Percentiles rank a stretch among this genome's conserved stretches.
Evolutionary conservation across 2,888 invertebrate genomes (phyloP).

Genomic region (Campoletis raptor): DNA sequence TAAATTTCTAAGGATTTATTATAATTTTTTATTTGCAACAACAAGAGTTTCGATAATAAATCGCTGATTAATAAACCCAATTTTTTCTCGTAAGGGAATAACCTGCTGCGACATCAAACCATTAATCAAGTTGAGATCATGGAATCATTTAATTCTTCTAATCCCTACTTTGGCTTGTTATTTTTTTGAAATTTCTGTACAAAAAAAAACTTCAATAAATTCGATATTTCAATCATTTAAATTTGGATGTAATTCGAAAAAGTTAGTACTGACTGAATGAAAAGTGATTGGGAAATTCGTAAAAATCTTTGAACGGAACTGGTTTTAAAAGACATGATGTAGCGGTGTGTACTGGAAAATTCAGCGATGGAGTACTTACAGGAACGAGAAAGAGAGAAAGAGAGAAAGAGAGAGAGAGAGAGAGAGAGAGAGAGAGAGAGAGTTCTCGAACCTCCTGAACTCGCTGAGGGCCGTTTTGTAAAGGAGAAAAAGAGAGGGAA

Average conservation of each 20-base stretch:
- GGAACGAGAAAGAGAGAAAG: no score
- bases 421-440: no score
- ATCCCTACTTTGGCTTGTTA: not conserved
- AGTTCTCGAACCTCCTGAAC: conserved; percentile 45
- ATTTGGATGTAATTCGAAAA: not conserved
- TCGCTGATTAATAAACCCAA: not conserved
- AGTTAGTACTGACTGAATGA: not conserved
- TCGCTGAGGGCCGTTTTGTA: conserved; percentile 20
- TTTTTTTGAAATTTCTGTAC: not conserved
- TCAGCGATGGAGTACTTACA: conserved; percentile 50
- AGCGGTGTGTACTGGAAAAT: conserved; percentile 16
- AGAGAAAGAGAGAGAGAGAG: no score
- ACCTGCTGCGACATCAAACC: no score
- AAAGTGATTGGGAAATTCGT: not conserved
- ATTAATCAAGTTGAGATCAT: not conserved
- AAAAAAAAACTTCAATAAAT: not conserved
- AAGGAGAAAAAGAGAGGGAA: conserved; percentile 44
- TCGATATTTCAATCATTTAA: not conserved
- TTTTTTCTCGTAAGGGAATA: not conserved
- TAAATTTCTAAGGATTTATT: not conserved
- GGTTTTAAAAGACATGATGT: not conserved
- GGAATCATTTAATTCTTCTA: no score
- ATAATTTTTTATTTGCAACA: not conserved
- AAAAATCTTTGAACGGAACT: not conserved
- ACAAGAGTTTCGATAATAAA: not conserved